Evolutionary conservation across 1,140 invertebrate species (phyloP).

Genomic region (Drosophila prosaltans): DNA sequence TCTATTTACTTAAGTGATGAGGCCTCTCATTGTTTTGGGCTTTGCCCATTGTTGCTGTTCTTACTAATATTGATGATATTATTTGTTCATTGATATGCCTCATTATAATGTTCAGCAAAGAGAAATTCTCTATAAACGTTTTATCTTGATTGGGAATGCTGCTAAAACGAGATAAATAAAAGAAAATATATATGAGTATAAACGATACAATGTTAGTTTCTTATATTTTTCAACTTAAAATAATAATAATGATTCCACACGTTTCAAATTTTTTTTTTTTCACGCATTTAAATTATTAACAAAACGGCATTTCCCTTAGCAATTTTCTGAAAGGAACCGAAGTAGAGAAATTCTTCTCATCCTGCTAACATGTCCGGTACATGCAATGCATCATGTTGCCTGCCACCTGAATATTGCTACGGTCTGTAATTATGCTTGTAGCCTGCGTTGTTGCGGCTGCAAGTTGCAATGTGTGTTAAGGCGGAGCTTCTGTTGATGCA

Average conservation of each 20-base stretch:
- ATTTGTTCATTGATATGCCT: conserved; percentile 72
- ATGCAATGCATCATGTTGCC: conserved; percentile 13
- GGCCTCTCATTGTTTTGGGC: conserved; percentile 43
- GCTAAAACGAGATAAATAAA: not conserved
- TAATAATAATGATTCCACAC: not conserved
- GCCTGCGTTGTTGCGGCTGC: not conserved
- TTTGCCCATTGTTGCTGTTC: conserved; percentile 39
- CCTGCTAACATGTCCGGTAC: conserved; percentile 4
- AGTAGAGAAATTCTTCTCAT: not conserved
- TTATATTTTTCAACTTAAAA: not conserved
- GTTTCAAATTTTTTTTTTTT: not conserved
- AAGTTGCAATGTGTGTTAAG: not conserved
- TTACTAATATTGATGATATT: conserved; percentile 52
- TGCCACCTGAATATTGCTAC: conserved; percentile 11
- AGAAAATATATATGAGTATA: not conserved
- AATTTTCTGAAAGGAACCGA: not conserved
- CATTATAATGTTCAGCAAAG: conserved; percentile 63
- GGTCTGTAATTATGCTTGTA: conserved; percentile 14
- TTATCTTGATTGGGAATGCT: conserved; percentile 32
- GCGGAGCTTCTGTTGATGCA: conserved; percentile 5
- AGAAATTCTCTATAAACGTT: conserved; percentile 49
- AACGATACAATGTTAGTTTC: too few species aligned
- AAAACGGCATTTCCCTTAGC: conserved; percentile 1
- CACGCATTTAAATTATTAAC: conserved; percentile 4
- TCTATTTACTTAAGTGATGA: conserved; percentile 76